Percentiles rank a stretch among this genome's conserved stretches.
phyloP scores from a whole-genome alignment of 2,797 vertebrate genomes.

The Sebastes jordani region DNA sequence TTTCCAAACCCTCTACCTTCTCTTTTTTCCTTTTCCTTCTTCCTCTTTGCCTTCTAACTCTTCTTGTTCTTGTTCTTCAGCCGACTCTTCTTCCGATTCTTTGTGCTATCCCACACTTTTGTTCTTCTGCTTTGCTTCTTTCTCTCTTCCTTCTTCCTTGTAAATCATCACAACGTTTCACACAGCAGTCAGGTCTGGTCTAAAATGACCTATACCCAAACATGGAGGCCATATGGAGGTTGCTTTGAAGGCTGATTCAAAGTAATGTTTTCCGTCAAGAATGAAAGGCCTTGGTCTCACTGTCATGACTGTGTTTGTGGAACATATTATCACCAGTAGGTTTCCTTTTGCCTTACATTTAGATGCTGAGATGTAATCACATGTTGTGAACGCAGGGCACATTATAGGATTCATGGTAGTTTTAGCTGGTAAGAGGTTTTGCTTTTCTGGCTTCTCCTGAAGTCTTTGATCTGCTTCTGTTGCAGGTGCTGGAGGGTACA shows the following conservation, averaged over 20 bases:
- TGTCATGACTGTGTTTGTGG: not conserved
- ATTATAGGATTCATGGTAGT: not conserved
- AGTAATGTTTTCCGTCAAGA: not conserved
- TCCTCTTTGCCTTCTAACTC: not conserved
- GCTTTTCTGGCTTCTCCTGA: not conserved
- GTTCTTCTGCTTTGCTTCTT: not conserved
- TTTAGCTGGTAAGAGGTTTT: not conserved
- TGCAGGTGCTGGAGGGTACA: constrained; percentile 87
- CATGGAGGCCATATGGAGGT: not conserved
- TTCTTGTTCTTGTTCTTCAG: not conserved
- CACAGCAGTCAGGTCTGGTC: not conserved
- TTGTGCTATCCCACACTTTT: not conserved
- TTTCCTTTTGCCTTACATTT: not conserved
- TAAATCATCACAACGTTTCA: not conserved
- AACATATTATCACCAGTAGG: not conserved
- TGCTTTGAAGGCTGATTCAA: too few relatives aligned
- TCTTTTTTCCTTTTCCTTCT: not conserved
- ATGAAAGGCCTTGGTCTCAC: not conserved
- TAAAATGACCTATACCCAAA: not conserved
- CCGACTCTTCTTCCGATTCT: not conserved
- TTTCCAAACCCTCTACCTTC: too few relatives aligned
- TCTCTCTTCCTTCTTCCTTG: not conserved
- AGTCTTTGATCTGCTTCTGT: not conserved
- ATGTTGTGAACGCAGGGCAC: not conserved
- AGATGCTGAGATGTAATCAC: not conserved